Conservation (phyloP, 2,113 vertebrate species). For the Aramus guarauna region DNA sequence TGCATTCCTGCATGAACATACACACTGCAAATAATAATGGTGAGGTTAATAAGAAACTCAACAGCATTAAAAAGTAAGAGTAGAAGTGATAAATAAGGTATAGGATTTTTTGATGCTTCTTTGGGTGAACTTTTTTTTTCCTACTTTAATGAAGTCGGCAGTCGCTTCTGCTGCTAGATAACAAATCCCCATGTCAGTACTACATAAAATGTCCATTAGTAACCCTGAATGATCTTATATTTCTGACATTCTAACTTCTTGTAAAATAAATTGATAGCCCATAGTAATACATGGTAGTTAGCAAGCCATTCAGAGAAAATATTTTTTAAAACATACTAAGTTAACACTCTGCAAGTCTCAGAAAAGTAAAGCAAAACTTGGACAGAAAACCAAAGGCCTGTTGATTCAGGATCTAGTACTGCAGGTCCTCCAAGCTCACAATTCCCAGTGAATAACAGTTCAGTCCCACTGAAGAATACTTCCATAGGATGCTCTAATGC, state of each 20-base stretch:
- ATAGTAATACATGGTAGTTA: not conserved
- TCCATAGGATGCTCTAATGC: not conserved
- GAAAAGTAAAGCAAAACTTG: not conserved
- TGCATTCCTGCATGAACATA: not conserved
- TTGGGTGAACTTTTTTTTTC: not conserved
- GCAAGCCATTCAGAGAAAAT: not conserved
- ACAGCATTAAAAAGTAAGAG: not conserved
- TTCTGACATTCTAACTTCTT: constrained; percentile 19
- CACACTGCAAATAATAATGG: not conserved
- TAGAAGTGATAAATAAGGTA: not conserved
- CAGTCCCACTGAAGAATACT: not conserved
- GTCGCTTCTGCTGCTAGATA: not conserved
- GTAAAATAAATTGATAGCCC: constrained; percentile 19
- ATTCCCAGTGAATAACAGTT: not conserved
- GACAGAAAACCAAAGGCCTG: not conserved
- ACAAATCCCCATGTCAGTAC: constrained; percentile 6
- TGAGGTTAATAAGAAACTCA: not conserved
- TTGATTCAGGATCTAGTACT: not conserved
- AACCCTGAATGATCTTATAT: constrained; percentile 26
- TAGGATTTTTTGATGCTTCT: not conserved
- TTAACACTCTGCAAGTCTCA: not conserved
- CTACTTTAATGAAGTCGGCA: not conserved
- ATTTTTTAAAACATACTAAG: not conserved
- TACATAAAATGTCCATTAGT: constrained; percentile 29
- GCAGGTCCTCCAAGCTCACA: not conserved